Base-by-base conservation (phyloP, 1,140 invertebrate genomes). In the Telenomus remus region DNA sequence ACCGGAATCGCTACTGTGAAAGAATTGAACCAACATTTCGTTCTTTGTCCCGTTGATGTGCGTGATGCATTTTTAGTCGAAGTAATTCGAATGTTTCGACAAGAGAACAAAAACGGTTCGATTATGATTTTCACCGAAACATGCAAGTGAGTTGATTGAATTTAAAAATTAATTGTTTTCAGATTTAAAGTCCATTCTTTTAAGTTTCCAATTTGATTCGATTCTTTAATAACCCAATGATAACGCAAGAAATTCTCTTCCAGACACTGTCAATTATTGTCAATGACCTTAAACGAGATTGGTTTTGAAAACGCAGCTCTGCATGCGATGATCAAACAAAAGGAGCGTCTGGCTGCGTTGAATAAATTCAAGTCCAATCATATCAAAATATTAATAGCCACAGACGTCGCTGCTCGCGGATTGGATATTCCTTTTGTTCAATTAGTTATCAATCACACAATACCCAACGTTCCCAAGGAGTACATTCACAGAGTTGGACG, bases 401-500 rank as follows among this genome's bases (percentile, higher is more conserved):
- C 98, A 14, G 97, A 99, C 90, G 96, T 99, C 0, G 98, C 97
- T 0, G 96, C 96, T 73, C 91, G 97, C 89, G 97, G 97, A 78
- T 86, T 97, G 14, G 95, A 96, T 80, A 96, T 97, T 82, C 94
- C 94, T 2, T 91, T 93, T 54, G 96, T 99, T 2, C 92, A 98
- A 84, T 89, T 99, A 63, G 95, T 99, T 0, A 92, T 99, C 0
- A 99, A 99, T 89, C 95, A 98, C 84, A 94, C 94, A 78, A 91
- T 99, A 76, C 98, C 97, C 0, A 92, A 93, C 59, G 91, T 94
- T 68, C 92, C 95, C 0, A 97, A 96, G 82, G 96, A 97, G 81
- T 99, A 99, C 86, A 94, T 99, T 80, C 98, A 99, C 88, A 91
- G 98, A 79, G 97, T 99, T 12, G 98, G 98, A 37, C 90, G 98